These are phyloP conservation scores for Saccostrea echinata DNA, from an alignment of 1,140 invertebrate species.

Conservation along the genomic window DNA sequence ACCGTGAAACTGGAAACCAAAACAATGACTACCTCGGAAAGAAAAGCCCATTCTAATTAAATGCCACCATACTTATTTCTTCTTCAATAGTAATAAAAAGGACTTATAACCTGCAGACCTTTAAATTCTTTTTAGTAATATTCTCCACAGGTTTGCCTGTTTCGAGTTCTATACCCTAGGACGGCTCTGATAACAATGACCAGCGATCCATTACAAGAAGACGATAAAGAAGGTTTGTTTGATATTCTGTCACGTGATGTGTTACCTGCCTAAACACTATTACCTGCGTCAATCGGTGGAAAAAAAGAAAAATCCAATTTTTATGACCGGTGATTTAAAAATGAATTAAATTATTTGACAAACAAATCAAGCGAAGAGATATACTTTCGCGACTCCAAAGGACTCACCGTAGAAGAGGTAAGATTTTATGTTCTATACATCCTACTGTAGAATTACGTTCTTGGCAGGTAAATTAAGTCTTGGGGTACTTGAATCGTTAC, in stretches of 20 bases:
- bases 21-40: background rate
- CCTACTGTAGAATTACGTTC: background rate
- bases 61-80: background rate
- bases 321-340: background rate
- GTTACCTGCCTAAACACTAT: conserved; percentile 25
- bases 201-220: background rate
- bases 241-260: background rate
- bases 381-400: background rate
- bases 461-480: background rate
- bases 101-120: background rate
- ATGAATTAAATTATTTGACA: conserved; percentile 1
- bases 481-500: background rate
- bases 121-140: background rate
- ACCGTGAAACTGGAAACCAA: too few species aligned
- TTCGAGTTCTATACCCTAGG: background rate
- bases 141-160: background rate
- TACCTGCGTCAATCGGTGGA: background rate
- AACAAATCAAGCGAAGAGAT: conserved; percentile 10
- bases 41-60: background rate
- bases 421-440: background rate
- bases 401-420: background rate
- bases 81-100: background rate
- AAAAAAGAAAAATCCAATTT: conserved; percentile 1
- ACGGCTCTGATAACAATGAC: conserved; percentile 1
- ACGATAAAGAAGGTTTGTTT: conserved; percentile 29